Evolutionary conservation across 2,888 invertebrate species (phyloP), one percentile per base, ranked within the genome.

Genomic region (Brachyopa scutellaris): DNA sequence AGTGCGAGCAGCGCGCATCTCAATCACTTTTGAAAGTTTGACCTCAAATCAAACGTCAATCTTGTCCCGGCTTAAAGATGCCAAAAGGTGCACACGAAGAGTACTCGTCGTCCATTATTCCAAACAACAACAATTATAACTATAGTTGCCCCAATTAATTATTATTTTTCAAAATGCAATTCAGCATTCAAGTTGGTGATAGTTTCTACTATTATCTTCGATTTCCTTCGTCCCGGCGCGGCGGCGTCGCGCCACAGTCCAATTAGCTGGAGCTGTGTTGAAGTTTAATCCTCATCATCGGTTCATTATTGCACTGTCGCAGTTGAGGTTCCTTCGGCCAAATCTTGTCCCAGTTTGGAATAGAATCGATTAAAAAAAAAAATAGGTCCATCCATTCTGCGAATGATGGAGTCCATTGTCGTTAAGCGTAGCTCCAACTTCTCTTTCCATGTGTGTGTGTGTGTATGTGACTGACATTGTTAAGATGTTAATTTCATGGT

Each of bases 401-500:
- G 1, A 8, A 29, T 55, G 47, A 47, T 47, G 61, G 11, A 5
- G 29, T 19, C n/a, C 5, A 19, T 36, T 45, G 36, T 40, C 47
- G 70, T 33, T 47, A 29, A 61, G 51, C 26, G 15, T 45, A 47
- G 31, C 33, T 40, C 8, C 77, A 57, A 57, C 77, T 79, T 17
- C 73, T 66, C n/a, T n/a, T n/a, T n/a, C n/a, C n/a, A n/a, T n/a
- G n/a, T n/a, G n/a, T 26, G 57, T 47, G 19, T n/a, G 49, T 40
- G 31, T 38, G 59, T 45, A 49, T 61, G 55, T 61, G 74, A 55
- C 70, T 64, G 70, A 66, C 82, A 82, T 82, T 82, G 82, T 82
- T 82, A 72, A 77, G 82, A 82, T 82, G 82, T 82, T 82, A 82
- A 82, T 82, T 82, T 82, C 82, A 82, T 66, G 82, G 77, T 82